Evolutionary conservation across 2,888 invertebrate genomes (phyloP).

Genomic region (Chalcosyrphus nemorum): DNA sequence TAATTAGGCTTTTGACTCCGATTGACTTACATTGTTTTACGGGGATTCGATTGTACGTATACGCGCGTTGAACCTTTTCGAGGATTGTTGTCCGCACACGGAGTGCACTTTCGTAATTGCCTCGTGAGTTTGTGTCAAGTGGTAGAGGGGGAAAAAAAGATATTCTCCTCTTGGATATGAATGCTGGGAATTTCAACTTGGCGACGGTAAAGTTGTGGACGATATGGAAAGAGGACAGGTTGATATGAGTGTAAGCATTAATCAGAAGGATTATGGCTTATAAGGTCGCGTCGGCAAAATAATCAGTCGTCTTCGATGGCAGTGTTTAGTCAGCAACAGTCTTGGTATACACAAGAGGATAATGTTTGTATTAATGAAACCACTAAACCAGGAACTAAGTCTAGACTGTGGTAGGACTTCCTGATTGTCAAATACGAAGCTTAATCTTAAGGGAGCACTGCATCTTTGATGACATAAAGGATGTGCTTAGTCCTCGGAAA

Average conservation of each 20-base stretch:
- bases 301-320: too few relatives aligned
- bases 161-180: too few relatives aligned
- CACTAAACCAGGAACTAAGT: too few relatives aligned
- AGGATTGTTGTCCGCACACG: neutral
- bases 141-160: neutral
- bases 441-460: too few relatives aligned
- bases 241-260: neutral
- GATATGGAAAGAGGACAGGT: neutral
- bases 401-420: too few relatives aligned
- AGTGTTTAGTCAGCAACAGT: too few relatives aligned
- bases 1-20: constrained; percentile 29
- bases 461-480: too few relatives aligned
- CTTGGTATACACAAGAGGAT: too few relatives aligned
- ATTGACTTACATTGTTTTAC: constrained; percentile 7
- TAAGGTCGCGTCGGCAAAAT: too few relatives aligned
- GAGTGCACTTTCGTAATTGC: constrained; percentile 27
- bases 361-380: too few relatives aligned
- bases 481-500: too few relatives aligned
- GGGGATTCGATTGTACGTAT: neutral
- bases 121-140: constrained; percentile 14
- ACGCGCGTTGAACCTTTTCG: neutral
- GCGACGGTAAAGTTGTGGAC: neutral
- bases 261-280: neutral
- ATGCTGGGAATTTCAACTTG: neutral
- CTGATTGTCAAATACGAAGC: too few relatives aligned